phyloP scores from a whole-genome alignment of 2,113 vertebrate genomes.

The Eretmochelys imbricata region DNA sequence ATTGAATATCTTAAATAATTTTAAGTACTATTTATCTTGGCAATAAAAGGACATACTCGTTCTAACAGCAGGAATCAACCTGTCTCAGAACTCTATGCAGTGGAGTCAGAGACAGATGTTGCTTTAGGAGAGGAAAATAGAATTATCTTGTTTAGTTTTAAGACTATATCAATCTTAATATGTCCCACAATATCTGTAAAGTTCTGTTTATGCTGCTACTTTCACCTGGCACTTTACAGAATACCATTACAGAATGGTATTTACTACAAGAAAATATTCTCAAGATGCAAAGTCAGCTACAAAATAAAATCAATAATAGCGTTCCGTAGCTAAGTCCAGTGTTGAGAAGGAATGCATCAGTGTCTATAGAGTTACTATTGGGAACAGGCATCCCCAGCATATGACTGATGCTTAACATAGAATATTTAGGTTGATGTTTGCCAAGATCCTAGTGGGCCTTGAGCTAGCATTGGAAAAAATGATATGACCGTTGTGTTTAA shows the following conservation, averaged over 20 bases:
- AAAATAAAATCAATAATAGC: constrained; percentile 43
- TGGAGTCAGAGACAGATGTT: constrained; percentile 2
- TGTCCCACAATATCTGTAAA: constrained; percentile 27
- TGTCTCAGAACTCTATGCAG: background rate
- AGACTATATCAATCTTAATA: constrained; percentile 20
- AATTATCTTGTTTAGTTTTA: constrained; percentile 34
- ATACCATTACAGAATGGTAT: background rate
- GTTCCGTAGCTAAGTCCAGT: background rate
- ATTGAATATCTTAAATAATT: background rate
- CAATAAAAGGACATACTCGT: background rate
- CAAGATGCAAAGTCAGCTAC: constrained; percentile 9
- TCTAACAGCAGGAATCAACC: background rate
- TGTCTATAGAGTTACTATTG: constrained; percentile 16
- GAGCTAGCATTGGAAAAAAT: background rate
- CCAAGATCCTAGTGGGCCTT: background rate
- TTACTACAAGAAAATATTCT: constrained; percentile 34
- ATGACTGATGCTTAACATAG: background rate
- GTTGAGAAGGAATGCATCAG: background rate
- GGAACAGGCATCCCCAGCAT: background rate
- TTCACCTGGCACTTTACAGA: constrained; percentile 6
- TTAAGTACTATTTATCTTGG: background rate
- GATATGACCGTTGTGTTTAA: background rate
- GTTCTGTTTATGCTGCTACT: background rate
- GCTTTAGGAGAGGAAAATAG: background rate
- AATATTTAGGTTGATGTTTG: background rate